A percentile compares a stretch with the other conserved stretches of the same genome.
Conservation (phyloP, 1,140 invertebrate genomes). For the Drosophila orosa region DNA sequence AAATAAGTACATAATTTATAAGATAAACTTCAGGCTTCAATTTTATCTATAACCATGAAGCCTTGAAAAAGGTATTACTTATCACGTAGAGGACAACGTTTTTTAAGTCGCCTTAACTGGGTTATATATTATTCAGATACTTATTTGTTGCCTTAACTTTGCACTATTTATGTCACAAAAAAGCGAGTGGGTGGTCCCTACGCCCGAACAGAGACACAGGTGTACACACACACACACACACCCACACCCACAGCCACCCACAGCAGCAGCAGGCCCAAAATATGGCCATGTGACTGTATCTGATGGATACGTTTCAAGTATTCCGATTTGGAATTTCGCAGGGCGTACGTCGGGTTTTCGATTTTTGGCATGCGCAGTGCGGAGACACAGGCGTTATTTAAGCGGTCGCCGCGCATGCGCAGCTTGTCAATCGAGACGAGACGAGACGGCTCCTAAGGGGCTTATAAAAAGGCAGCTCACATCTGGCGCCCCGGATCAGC, state of each 20-base stretch:
- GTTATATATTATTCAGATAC: constrained; percentile 2
- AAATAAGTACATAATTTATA: no score
- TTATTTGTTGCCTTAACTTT: background rate
- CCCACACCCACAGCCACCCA: constrained; percentile 4
- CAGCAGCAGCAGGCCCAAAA: constrained; percentile 3
- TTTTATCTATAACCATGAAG: background rate
- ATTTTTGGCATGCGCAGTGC: constrained; percentile 71
- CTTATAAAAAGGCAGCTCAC: constrained; percentile 42
- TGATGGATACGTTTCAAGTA: constrained; percentile 22
- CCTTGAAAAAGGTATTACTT: no score
- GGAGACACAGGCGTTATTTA: constrained; percentile 61
- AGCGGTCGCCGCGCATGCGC: constrained; percentile 65
- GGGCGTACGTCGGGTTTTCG: background rate
- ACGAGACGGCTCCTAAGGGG: constrained; percentile 6
- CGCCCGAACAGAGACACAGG: background rate
- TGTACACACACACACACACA: no score
- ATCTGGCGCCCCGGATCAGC: constrained; percentile 38
- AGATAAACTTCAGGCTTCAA: background rate
- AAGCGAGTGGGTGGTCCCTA: constrained; percentile 27
- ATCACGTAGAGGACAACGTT: no score
- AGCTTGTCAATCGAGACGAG: constrained; percentile 55
- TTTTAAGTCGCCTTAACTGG: background rate
- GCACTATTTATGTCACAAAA: constrained; percentile 15
- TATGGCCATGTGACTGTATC: constrained; percentile 59
- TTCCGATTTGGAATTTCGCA: constrained; percentile 23